A percentile compares a stretch with the other conserved stretches of the same genome.
Evolutionary conservation across 1,140 invertebrate species (phyloP).

Genomic region (Semibalanus balanoides): DNA sequence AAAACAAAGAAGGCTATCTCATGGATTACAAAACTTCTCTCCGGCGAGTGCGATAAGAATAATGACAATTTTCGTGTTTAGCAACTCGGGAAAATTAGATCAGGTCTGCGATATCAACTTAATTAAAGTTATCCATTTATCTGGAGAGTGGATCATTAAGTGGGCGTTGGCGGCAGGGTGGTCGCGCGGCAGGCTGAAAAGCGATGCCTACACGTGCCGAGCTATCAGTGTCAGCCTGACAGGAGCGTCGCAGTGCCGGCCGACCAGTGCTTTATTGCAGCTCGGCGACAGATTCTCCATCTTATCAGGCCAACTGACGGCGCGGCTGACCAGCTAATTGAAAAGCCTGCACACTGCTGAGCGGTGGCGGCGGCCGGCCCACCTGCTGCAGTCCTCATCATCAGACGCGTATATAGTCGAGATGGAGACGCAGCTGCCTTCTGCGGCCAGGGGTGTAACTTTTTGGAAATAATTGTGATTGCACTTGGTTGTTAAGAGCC

Average conservation of each 20-base stretch:
- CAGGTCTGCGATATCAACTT: background rate
- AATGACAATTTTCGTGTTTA: background rate
- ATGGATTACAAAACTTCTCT: background rate
- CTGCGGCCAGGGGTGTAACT: too few species aligned
- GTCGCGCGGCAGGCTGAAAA: background rate
- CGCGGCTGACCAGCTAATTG: too few species aligned
- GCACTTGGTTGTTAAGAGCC: too few species aligned
- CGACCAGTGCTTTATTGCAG: background rate
- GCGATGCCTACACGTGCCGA: background rate
- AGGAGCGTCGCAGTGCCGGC: too few species aligned
- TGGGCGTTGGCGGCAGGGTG: background rate
- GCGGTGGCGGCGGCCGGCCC: too few species aligned
- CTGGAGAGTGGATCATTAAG: background rate
- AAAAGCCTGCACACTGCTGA: too few species aligned
- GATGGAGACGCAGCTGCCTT: too few species aligned
- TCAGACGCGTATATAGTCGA: too few species aligned
- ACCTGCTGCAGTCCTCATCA: too few species aligned
- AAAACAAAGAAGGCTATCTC: background rate
- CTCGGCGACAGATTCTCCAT: background rate
- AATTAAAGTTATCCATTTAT: constrained; percentile 3
- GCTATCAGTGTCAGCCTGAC: background rate
- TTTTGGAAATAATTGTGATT: too few species aligned
- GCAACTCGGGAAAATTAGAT: constrained; percentile 2
- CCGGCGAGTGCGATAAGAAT: background rate
- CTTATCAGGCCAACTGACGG: too few species aligned